Conservation (phyloP, 2,113 vertebrate species). For the Oxygymnocypris stewartii region DNA sequence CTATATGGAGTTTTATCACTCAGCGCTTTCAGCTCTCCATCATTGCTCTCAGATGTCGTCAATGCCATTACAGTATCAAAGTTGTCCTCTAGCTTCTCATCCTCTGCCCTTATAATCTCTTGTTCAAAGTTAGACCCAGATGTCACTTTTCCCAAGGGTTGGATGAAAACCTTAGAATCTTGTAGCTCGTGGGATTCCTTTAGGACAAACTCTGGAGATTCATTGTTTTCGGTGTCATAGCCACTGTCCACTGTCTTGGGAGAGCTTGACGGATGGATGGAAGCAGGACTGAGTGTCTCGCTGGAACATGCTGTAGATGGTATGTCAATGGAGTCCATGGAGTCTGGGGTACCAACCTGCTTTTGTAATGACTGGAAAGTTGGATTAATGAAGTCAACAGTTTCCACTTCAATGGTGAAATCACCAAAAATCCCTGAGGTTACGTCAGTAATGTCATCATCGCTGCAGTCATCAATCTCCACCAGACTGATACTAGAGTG, state of each 20-base stretch:
- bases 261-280: constrained; percentile 74
- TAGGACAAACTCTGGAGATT: constrained; percentile 91
- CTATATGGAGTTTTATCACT: constrained; percentile 84
- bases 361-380: constrained; percentile 82
- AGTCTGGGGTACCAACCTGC: constrained; percentile 85
- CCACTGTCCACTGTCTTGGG: constrained; percentile 90
- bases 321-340: constrained; percentile 85
- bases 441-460: constrained; percentile 79
- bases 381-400: constrained; percentile 63
- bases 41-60: constrained; percentile 60
- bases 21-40: constrained; percentile 70
- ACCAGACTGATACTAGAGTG: constrained; percentile 73
- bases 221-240: constrained; percentile 95
- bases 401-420: constrained; percentile 69
- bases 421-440: constrained; percentile 82
- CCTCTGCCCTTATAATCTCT: constrained; percentile 48
- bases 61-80: constrained; percentile 44
- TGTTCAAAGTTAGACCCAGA: constrained; percentile 30
- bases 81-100: constrained; percentile 48
- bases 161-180: constrained; percentile 67
- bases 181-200: constrained; percentile 84
- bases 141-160: constrained; percentile 55
- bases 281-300: constrained; percentile 76
- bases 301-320: constrained; percentile 78
- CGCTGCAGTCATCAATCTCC: constrained; percentile 76